These are phyloP conservation scores for Halcyon malimbica DNA, from an alignment of 2,113 vertebrate species.

Conservation along the genomic window DNA sequence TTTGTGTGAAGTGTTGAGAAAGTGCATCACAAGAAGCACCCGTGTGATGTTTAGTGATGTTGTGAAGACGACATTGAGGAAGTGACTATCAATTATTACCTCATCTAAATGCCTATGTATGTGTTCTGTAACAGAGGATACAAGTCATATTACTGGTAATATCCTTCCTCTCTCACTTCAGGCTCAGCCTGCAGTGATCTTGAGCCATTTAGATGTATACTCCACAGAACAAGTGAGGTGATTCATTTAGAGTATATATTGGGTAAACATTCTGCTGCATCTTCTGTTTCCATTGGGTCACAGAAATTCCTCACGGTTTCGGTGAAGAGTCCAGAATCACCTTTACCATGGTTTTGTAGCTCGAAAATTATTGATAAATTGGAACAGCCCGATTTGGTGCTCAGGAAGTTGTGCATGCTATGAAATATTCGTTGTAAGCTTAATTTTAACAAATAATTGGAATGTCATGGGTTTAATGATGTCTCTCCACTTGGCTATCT, in stretches of 20 bases:
- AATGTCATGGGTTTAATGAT: slow-evolving; percentile 67
- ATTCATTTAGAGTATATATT: not conserved
- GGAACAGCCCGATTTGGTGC: not conserved
- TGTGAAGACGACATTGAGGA: not conserved
- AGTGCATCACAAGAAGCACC: not conserved
- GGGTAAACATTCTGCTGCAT: not conserved
- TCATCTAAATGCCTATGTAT: not conserved
- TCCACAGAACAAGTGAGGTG: not conserved
- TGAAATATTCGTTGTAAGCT: slow-evolving; percentile 36
- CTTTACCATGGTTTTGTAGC: not conserved
- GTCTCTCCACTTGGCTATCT: slow-evolving; percentile 60
- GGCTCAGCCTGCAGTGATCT: not conserved
- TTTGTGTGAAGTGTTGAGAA: not conserved
- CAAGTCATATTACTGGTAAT: not conserved
- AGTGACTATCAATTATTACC: not conserved
- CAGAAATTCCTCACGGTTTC: not conserved
- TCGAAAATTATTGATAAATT: slow-evolving; percentile 29
- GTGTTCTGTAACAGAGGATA: not conserved
- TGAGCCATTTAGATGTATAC: not conserved
- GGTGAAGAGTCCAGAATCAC: not conserved
- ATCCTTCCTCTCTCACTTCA: not conserved
- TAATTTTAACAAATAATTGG: slow-evolving; percentile 69
- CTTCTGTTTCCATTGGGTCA: not conserved
- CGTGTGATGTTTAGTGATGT: not conserved
- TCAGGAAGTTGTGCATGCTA: slow-evolving; percentile 3